Evolutionary conservation across 2,888 invertebrate species (phyloP).

Genomic region (Drosophila peninsularis): DNA sequence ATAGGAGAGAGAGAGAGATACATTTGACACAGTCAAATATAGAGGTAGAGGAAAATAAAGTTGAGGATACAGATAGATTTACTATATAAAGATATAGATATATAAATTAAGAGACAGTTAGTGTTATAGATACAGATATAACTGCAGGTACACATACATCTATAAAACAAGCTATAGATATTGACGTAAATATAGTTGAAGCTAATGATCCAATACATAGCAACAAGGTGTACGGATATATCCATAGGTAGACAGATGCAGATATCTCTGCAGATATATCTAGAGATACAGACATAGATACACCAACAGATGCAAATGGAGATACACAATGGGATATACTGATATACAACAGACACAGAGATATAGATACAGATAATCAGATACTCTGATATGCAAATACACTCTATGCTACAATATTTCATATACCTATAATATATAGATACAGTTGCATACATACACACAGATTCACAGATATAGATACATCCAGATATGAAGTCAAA

Average conservation of each 20-base stretch:
- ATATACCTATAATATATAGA: no score
- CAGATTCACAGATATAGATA: constrained; percentile 1
- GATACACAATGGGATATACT: neutral
- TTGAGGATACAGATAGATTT: neutral
- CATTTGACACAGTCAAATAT: constrained; percentile 2
- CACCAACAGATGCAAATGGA: no score
- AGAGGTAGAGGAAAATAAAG: neutral
- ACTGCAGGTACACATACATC: neutral
- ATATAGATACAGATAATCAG: constrained; percentile 1
- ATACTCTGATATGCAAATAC: no score
- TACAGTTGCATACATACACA: neutral
- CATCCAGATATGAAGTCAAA: neutral
- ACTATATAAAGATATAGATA: neutral
- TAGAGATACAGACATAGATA: neutral
- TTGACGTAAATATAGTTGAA: neutral
- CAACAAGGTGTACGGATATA: neutral
- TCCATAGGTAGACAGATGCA: no score
- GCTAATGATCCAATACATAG: neutral
- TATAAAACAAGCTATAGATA: neutral
- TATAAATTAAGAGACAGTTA: neutral
- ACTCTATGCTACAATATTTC: no score
- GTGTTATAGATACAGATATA: constrained; percentile 8
- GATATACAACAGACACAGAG: no score
- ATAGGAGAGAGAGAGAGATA: constrained; percentile 15
- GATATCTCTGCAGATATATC: neutral